Percentiles rank a stretch among this genome's conserved stretches.
Conservation (phyloP, 2,888 invertebrate species). For the Plebejus argus region DNA sequence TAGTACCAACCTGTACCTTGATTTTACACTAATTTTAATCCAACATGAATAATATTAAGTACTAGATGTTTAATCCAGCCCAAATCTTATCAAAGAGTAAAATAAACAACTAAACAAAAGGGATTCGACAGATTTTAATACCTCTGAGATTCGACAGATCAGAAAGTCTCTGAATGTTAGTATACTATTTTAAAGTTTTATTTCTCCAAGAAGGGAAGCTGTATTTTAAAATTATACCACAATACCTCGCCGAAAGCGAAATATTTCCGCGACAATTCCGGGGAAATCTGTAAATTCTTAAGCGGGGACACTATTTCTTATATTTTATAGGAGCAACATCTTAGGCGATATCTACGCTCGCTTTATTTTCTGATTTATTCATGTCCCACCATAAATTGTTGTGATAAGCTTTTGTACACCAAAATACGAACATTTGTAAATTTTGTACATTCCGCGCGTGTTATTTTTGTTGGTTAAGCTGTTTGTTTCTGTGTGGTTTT, state of each 20-base stretch:
- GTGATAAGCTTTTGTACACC: conserved; percentile 49
- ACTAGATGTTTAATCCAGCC: no score
- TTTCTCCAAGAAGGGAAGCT: background rate
- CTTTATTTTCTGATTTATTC: conserved; percentile 75
- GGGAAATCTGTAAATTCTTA: conserved; percentile 48
- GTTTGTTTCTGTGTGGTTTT: background rate
- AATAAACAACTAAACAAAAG: no score
- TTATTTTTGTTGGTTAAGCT: background rate
- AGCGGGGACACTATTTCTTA: conserved; percentile 46
- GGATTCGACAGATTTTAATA: no score
- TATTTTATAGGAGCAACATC: conserved; percentile 71
- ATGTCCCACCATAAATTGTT: conserved; percentile 70
- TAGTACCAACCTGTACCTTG: no score
- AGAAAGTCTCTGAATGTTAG: background rate
- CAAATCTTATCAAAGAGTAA: no score
- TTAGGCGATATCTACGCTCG: conserved; percentile 66
- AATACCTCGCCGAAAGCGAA: background rate
- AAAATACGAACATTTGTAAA: conserved; percentile 2
- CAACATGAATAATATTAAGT: no score
- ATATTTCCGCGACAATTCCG: background rate
- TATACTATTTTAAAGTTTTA: background rate
- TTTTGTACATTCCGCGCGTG: background rate
- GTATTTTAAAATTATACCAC: background rate
- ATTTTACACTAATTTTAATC: no score
- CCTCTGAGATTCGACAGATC: no score